These are phyloP conservation scores for Ranitomeya variabilis DNA, from an alignment of 2,113 vertebrate genomes.

Conservation along the genomic window DNA sequence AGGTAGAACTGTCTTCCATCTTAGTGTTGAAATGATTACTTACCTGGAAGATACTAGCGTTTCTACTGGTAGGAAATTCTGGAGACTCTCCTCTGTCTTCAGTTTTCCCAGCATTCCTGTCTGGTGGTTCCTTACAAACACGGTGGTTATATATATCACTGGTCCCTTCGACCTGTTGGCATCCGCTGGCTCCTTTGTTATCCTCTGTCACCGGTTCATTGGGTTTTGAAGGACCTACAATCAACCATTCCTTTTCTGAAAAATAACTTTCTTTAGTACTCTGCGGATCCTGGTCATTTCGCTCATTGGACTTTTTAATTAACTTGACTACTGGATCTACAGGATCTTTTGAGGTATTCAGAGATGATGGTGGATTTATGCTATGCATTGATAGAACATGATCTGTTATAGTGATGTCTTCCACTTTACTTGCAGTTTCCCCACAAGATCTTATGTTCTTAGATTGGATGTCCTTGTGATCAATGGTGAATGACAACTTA, in stretches of 20 bases:
- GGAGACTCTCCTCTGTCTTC: neutral
- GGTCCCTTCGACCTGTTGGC: neutral
- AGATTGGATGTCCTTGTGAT: neutral
- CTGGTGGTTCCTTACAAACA: neutral
- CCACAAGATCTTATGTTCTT: neutral
- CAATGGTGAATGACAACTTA: neutral
- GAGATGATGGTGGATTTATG: neutral
- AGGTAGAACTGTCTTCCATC: neutral
- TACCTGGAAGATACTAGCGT: accelerated
- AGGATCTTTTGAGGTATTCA: neutral
- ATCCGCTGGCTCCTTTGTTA: neutral
- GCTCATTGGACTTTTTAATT: neutral
- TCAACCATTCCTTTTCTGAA: neutral
- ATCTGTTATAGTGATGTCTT: neutral
- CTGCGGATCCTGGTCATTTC: neutral
- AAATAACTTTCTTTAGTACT: neutral
- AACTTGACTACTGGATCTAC: neutral
- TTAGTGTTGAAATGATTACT: accelerated
- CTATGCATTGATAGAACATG: neutral
- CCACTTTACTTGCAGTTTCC: neutral
- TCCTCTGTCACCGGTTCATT: neutral
- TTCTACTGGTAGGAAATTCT: neutral
- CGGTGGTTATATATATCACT: too few relatives aligned
- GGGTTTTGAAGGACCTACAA: neutral
- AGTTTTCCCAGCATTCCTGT: neutral